Evolutionary conservation across 2,113 vertebrate genomes (phyloP), one percentile per base, ranked within the genome.

Genomic region (Grammomys surdaster): DNA sequence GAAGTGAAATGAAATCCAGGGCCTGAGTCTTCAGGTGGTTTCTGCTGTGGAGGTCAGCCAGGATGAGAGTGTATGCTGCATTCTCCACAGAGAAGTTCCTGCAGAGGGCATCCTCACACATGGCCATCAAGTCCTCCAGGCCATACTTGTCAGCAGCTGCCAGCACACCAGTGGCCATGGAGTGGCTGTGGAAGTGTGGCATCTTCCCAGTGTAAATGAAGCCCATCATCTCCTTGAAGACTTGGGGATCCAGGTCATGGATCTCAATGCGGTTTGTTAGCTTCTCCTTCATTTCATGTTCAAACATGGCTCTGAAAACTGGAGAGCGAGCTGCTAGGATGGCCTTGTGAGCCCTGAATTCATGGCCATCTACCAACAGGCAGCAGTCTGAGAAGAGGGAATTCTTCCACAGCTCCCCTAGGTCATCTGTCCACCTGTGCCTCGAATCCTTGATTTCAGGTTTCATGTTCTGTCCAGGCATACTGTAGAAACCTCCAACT

Each of bases 171-270:
- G 99, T 99, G 19, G 99, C 99, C 99, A 99, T 99, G 24, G 24
- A 28, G 63, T 26, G 3, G 98, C 99, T 99, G 98, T 99, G 99
- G 78, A 99, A 99, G 98, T 99, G 99, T 76, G 99, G 99, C 65
- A 99, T 99, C 97, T 99, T 99, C 72, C 99, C 99, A n/a, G 99
- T 99, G 98, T 99, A 99, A 97, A 99, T 99, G 98, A 99, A 99
- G 97, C 99, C 99, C 99, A 99, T 99, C 99, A 99, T 99, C 97
- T 99, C 99, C 98, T 99, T 99, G 97, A 99, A 99, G 96, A 99
- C 99, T 98, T 99, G 99, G 93, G 99, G 99, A 97, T 99, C 99
- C 98, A 99, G 98, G 70, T 99, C 99, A 86, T 99, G 99, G 98
- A 99, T 99, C 98, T 99, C 99, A 88, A 99, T 99, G 14, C 99